phyloP scores from a whole-genome alignment of 2,797 vertebrate species.

The Siniperca scherzeri region DNA sequence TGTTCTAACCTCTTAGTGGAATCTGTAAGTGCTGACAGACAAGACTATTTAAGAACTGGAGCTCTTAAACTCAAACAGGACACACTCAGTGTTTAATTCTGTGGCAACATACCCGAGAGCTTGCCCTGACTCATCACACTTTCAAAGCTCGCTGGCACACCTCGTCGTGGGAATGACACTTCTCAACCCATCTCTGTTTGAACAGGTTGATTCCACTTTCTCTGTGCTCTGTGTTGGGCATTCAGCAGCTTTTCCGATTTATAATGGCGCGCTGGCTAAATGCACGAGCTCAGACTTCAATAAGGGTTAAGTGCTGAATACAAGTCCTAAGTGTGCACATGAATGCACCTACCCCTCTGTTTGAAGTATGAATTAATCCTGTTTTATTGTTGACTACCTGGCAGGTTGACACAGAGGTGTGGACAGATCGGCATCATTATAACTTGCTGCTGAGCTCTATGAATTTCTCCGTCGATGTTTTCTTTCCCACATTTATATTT shows the following conservation, averaged over 20 bases:
- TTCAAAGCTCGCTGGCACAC: constrained; percentile 77
- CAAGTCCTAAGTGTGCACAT: constrained; percentile 45
- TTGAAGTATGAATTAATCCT: constrained; percentile 63
- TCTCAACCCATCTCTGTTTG: constrained; percentile 81
- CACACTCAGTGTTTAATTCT: constrained; percentile 73
- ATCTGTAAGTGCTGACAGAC: constrained; percentile 82
- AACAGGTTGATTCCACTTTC: constrained; percentile 81
- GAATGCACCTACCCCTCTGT: constrained; percentile 35
- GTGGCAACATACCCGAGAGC: constrained; percentile 73
- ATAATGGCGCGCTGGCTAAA: constrained; percentile 57
- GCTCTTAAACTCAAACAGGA: constrained; percentile 83
- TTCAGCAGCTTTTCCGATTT: constrained; percentile 53
- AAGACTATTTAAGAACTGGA: constrained; percentile 75
- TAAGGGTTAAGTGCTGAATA: constrained; percentile 53
- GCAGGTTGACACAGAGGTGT: constrained; percentile 49
- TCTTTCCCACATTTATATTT: constrained; percentile 12
- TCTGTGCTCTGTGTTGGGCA: constrained; percentile 58
- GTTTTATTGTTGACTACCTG: constrained; percentile 36
- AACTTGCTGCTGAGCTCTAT: constrained; percentile 29
- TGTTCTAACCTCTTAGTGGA: constrained; percentile 75
- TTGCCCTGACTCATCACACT: constrained; percentile 83
- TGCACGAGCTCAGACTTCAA: constrained; percentile 61
- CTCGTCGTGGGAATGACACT: constrained; percentile 84
- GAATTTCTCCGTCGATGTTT: constrained; percentile 17
- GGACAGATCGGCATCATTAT: constrained; percentile 43